Evolutionary conservation across 2,888 invertebrate genomes (phyloP).

Genomic region (Choristoneura rosaceana): DNA sequence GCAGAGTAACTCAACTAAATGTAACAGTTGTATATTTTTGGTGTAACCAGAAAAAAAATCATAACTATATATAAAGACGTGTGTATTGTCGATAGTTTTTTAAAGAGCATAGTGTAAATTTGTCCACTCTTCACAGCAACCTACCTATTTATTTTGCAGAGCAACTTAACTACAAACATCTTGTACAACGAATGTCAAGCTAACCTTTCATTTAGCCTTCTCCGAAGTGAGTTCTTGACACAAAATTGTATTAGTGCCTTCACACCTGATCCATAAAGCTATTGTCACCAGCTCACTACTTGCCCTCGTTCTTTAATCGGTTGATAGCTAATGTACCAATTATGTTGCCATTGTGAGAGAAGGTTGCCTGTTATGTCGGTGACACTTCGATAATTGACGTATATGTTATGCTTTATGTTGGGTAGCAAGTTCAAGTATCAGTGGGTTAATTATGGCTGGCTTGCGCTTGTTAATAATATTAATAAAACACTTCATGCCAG

Average conservation of each 20-base stretch:
- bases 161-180: neutral
- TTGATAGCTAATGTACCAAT: constrained; percentile 39
- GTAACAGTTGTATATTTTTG: too few relatives aligned
- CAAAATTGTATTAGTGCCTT: constrained; percentile 34
- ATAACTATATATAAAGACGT: too few relatives aligned
- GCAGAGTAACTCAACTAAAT: too few relatives aligned
- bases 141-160: neutral
- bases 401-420: constrained; percentile 5
- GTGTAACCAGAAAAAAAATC: too few relatives aligned
- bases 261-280: constrained; percentile 30
- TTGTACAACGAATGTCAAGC: constrained; percentile 20
- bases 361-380: constrained; percentile 34
- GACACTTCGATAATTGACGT: constrained; percentile 30
- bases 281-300: constrained; percentile 6
- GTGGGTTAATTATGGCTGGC: too few relatives aligned
- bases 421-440: neutral
- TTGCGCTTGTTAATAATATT: too few relatives aligned
- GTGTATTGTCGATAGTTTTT: too few relatives aligned
- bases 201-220: constrained; percentile 40
- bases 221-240: constrained; percentile 41
- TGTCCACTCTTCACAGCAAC: neutral
- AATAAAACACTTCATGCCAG: too few relatives aligned
- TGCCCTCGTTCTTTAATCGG: constrained; percentile 35
- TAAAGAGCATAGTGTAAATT: neutral
- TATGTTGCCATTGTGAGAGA: constrained; percentile 39